Percentiles rank a stretch among this genome's conserved stretches.
Evolutionary conservation across 2,888 invertebrate genomes (phyloP).

Genomic region (Tetanocera ferruginea): DNA sequence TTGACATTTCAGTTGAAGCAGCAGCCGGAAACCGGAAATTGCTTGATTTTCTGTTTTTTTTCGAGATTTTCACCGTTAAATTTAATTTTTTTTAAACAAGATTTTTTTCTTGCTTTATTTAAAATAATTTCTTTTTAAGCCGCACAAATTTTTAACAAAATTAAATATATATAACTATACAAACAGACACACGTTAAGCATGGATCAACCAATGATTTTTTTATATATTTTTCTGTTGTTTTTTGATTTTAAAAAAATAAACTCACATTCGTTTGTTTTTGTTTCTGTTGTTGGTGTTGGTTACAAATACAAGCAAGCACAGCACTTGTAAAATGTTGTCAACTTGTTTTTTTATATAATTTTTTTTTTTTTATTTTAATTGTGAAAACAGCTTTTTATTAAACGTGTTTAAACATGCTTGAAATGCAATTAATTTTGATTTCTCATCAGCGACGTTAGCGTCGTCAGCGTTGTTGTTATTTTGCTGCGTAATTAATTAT

Average conservation of each 20-base stretch:
- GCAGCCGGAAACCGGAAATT: constrained; percentile 61
- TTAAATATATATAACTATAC: no score
- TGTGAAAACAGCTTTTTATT: constrained; percentile 24
- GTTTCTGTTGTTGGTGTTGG: constrained; percentile 16
- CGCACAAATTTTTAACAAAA: no score
- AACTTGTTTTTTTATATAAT: neutral
- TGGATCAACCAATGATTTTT: neutral
- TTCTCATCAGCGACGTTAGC: constrained; percentile 43
- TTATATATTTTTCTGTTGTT: neutral
- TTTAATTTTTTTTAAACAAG: neutral
- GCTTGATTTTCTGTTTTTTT: constrained; percentile 44
- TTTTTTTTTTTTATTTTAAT: constrained; percentile 22
- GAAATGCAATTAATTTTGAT: constrained; percentile 59
- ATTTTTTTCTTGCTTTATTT: constrained; percentile 26
- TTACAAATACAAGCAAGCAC: no score
- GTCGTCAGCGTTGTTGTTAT: neutral
- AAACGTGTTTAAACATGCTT: constrained; percentile 57
- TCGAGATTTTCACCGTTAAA: constrained; percentile 31
- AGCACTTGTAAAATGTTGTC: neutral
- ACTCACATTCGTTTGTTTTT: constrained; percentile 5
- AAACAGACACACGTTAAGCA: no score
- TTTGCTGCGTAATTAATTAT: constrained; percentile 18
- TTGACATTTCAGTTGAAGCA: constrained; percentile 28
- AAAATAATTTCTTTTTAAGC: neutral
- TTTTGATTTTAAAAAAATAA: neutral